Evolutionary conservation across 2,888 invertebrate species (phyloP).

Genomic region (Epicampocera succincta): DNA sequence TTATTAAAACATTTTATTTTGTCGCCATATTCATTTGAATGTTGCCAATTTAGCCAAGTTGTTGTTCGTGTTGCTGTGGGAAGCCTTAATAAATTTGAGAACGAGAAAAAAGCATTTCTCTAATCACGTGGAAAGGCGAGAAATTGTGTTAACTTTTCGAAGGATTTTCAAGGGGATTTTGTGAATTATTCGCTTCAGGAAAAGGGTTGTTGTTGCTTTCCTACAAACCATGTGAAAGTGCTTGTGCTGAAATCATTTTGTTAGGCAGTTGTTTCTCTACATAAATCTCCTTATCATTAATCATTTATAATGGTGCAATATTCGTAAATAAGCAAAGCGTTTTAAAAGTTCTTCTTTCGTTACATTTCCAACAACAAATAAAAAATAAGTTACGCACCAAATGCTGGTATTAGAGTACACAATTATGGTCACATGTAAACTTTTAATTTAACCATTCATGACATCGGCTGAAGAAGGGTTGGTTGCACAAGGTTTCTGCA

Average conservation of each 20-base stretch:
- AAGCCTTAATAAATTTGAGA: slow-evolving; percentile 32
- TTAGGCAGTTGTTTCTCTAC: slow-evolving; percentile 46
- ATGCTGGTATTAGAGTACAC: slow-evolving; percentile 76
- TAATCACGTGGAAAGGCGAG: slow-evolving; percentile 82
- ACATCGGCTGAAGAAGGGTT: slow-evolving; percentile 50
- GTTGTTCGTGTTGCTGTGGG: slow-evolving; percentile 40
- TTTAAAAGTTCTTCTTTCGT: slow-evolving; percentile 20
- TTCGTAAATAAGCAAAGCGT: slow-evolving; percentile 71
- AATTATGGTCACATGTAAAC: slow-evolving; percentile 69
- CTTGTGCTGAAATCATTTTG: slow-evolving; percentile 28
- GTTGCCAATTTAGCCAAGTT: slow-evolving; percentile 72
- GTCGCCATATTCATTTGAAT: slow-evolving; percentile 71
- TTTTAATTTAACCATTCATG: slow-evolving; percentile 66
- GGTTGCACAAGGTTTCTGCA: slow-evolving; percentile 14
- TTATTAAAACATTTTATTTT: slow-evolving; percentile 57
- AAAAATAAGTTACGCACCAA: slow-evolving; percentile 75
- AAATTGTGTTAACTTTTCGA: slow-evolving; percentile 73
- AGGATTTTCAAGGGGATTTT: slow-evolving; percentile 57
- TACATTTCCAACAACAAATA: slow-evolving; percentile 43
- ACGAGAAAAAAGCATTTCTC: slow-evolving; percentile 38
- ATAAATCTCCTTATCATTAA: slow-evolving; percentile 78
- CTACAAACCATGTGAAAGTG: neutral
- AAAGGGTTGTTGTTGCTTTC: slow-evolving; percentile 74
- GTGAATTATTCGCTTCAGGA: slow-evolving; percentile 11
- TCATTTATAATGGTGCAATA: slow-evolving; percentile 80